A percentile compares a stretch with the other conserved stretches of the same genome.
Evolutionary conservation across 2,888 invertebrate species (phyloP).

Genomic region (Drosophila neonasuta): DNA sequence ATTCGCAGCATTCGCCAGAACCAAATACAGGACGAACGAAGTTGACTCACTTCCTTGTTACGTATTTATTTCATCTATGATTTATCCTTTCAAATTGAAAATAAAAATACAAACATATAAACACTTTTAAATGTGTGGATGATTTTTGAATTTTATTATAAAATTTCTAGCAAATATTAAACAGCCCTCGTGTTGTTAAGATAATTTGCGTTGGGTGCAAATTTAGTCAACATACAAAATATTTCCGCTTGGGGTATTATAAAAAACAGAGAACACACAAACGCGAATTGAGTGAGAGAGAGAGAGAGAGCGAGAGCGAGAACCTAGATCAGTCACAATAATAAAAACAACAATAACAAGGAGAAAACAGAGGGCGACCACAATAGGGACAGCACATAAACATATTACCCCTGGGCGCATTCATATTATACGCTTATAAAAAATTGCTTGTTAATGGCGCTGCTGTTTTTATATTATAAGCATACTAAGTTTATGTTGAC

Average conservation of each 20-base stretch:
- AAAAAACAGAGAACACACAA: slow-evolving; percentile 15
- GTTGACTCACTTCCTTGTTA: too few relatives aligned
- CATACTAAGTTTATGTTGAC: background rate
- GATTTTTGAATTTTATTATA: too few relatives aligned
- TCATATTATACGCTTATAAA: slow-evolving; percentile 58
- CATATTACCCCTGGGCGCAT: slow-evolving; percentile 60
- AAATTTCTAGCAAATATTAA: background rate
- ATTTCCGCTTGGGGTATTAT: slow-evolving; percentile 43
- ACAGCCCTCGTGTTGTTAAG: slow-evolving; percentile 21
- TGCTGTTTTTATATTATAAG: slow-evolving; percentile 7
- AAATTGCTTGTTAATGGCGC: slow-evolving; percentile 35
- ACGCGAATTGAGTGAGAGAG: background rate
- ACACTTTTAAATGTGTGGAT: too few relatives aligned
- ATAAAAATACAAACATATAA: too few relatives aligned
- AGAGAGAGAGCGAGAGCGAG: background rate
- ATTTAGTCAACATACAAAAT: slow-evolving; percentile 42
- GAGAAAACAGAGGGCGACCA: slow-evolving; percentile 12
- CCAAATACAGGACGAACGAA: too few relatives aligned
- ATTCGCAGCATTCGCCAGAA: too few relatives aligned
- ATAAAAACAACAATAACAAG: slow-evolving; percentile 4
- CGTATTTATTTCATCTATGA: too few relatives aligned
- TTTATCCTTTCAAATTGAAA: too few relatives aligned
- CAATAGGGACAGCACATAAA: slow-evolving; percentile 49
- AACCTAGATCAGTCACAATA: slow-evolving; percentile 12
- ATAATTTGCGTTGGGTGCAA: slow-evolving; percentile 52